A percentile compares a stretch with the other conserved stretches of the same genome.
These are phyloP conservation scores for Oryzias javanicus DNA, from an alignment of 2,113 vertebrate species.

Conservation along the genomic window DNA sequence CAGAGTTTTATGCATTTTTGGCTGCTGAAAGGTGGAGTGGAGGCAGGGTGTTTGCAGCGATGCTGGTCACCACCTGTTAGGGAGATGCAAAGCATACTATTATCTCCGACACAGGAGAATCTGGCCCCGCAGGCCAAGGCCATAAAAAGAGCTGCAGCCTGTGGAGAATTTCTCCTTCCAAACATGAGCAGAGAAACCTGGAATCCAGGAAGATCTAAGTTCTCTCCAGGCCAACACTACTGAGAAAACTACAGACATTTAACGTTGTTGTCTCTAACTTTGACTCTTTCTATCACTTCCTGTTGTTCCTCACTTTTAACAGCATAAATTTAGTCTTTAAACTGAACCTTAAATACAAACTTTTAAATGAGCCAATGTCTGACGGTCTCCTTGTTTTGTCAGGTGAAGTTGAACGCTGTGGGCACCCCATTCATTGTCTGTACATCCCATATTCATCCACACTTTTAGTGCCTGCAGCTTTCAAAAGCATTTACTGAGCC, in stretches of 20 bases:
- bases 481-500: constrained; percentile 38
- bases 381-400: constrained; percentile 19
- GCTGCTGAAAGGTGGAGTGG: constrained; percentile 36
- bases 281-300: too few relatives aligned
- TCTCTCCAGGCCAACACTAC: constrained; percentile 33
- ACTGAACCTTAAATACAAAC: constrained; percentile 7
- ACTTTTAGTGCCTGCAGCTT: constrained; percentile 30
- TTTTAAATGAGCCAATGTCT: constrained; percentile 18
- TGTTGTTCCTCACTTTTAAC: too few relatives aligned
- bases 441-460: constrained; percentile 13
- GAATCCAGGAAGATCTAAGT: constrained; percentile 57
- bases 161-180: constrained; percentile 56
- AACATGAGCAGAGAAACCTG: constrained; percentile 17
- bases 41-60: constrained; percentile 63
- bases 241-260: constrained; percentile 62
- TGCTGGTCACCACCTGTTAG: constrained; percentile 76
- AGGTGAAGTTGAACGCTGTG: constrained; percentile 1
- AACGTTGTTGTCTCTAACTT: constrained; percentile 51
- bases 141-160: constrained; percentile 67
- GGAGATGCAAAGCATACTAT: constrained; percentile 70
- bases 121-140: constrained; percentile 71
- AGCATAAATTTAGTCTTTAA: neutral
- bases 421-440: too few relatives aligned
- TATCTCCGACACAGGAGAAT: constrained; percentile 75
- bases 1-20: constrained; percentile 14